Percentiles rank a stretch among this genome's conserved stretches.
Conservation (phyloP, 2,888 invertebrate genomes). For the Phortica magna region DNA sequence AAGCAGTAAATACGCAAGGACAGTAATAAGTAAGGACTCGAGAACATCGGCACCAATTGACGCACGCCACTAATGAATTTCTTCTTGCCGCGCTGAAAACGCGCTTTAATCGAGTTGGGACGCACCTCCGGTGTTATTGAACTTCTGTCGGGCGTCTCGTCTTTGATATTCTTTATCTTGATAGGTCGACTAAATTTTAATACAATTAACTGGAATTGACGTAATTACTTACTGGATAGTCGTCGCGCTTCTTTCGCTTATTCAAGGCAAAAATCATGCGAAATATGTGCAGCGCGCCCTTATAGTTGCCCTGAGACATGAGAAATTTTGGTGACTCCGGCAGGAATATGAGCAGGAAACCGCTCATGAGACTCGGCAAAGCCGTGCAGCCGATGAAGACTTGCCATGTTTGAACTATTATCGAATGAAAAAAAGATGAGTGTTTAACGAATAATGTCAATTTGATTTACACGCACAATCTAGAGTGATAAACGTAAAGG, state of each 20-base stretch:
- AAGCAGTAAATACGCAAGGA: slow-evolving; percentile 50
- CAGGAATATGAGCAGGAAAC: slow-evolving; percentile 57
- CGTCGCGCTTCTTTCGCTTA: slow-evolving; percentile 81
- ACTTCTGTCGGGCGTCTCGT: slow-evolving; percentile 48
- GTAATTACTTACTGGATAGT: slow-evolving; percentile 81
- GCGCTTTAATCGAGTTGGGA: slow-evolving; percentile 5
- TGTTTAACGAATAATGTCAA: not conserved
- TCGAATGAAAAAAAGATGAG: not conserved
- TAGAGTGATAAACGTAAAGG: slow-evolving; percentile 44
- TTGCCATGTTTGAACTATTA: slow-evolving; percentile 65
- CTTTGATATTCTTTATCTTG: slow-evolving; percentile 51
- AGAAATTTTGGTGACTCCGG: slow-evolving; percentile 75
- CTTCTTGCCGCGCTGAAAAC: slow-evolving; percentile 37
- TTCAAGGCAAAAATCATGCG: slow-evolving; percentile 83
- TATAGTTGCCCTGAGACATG: slow-evolving; percentile 69
- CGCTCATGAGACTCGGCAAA: slow-evolving; percentile 59
- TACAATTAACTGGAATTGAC: not conserved
- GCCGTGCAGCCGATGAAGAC: slow-evolving; percentile 61
- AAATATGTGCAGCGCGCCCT: slow-evolving; percentile 63
- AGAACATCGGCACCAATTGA: slow-evolving; percentile 57
- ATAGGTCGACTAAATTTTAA: not conserved
- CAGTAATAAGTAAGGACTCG: slow-evolving; percentile 50
- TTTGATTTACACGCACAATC: slow-evolving; percentile 47
- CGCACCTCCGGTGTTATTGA: not conserved
- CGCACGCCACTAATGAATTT: slow-evolving; percentile 45